phyloP scores from a whole-genome alignment of 2,797 vertebrate genomes.

The Syndactyla subalaris region DNA sequence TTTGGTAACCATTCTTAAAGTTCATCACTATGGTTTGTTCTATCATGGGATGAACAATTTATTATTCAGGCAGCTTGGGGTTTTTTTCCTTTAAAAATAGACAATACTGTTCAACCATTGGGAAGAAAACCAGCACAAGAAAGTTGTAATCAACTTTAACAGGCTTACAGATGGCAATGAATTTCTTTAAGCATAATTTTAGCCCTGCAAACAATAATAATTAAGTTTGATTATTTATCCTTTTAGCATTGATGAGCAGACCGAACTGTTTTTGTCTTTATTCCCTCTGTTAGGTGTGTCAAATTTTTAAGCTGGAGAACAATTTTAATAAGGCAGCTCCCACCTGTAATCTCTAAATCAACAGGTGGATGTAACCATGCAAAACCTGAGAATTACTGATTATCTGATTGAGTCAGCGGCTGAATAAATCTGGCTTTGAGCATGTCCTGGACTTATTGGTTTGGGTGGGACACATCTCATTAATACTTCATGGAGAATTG shows the following conservation, averaged over 20 bases:
- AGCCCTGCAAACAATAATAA: slow-evolving; percentile 12
- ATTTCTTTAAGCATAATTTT: slow-evolving; percentile 39
- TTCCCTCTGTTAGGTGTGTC: background rate
- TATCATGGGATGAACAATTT: slow-evolving; percentile 32
- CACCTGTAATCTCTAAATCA: slow-evolving; percentile 31
- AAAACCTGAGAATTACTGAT: background rate
- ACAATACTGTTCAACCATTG: background rate
- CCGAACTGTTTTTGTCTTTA: background rate
- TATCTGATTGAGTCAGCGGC: background rate
- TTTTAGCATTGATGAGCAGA: background rate
- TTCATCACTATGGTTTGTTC: slow-evolving; percentile 49
- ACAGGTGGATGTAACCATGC: background rate
- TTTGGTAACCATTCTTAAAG: slow-evolving; percentile 36
- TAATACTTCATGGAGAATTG: background rate
- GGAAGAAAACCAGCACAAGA: slow-evolving; percentile 5
- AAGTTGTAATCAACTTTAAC: slow-evolving; percentile 8
- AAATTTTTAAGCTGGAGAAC: background rate
- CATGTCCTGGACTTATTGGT: background rate
- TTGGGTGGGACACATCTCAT: background rate
- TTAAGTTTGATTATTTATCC: background rate
- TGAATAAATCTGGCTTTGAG: background rate
- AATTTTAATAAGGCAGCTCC: slow-evolving; percentile 9
- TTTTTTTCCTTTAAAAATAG: slow-evolving; percentile 23
- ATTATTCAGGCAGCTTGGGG: background rate
- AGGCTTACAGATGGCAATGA: slow-evolving; percentile 30